A percentile compares a stretch with the other conserved stretches of the same genome.
Evolutionary conservation across 2,888 invertebrate genomes (phyloP).

Genomic region (Rhagonycha lutea): DNA sequence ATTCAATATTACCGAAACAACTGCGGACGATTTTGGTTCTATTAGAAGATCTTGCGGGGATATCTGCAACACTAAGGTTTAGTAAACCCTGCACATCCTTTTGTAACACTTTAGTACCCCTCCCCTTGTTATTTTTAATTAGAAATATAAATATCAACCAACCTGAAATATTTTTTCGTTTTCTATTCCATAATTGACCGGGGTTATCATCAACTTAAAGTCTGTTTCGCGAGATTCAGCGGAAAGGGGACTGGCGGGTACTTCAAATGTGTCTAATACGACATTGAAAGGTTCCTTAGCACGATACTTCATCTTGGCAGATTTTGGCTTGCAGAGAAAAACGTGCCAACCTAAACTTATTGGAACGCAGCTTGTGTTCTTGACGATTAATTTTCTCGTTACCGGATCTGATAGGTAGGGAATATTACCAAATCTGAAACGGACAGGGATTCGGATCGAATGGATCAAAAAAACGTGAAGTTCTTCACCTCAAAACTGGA

Average conservation of each 20-base stretch:
- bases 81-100: neutral
- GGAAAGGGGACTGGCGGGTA: neutral
- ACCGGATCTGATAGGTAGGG: slow-evolving; percentile 29
- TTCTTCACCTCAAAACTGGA: slow-evolving; percentile 45
- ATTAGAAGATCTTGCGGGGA: slow-evolving; percentile 37
- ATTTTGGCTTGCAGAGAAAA: slow-evolving; percentile 32
- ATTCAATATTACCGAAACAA: slow-evolving; percentile 28
- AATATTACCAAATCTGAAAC: slow-evolving; percentile 41
- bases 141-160: too few species aligned
- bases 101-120: too few species aligned
- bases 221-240: neutral
- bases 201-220: slow-evolving; percentile 19
- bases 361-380: slow-evolving; percentile 44
- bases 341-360: slow-evolving; percentile 46
- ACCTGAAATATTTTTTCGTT: slow-evolving; percentile 31
- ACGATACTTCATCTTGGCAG: slow-evolving; percentile 8
- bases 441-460: neutral
- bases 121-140: too few species aligned
- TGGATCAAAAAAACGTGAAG: neutral
- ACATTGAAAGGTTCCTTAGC: slow-evolving; percentile 39
- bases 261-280: slow-evolving; percentile 34
- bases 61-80: slow-evolving; percentile 19
- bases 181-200: slow-evolving; percentile 39
- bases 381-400: slow-evolving; percentile 39
- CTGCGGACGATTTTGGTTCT: slow-evolving; percentile 32